Conservation (phyloP, 2,888 invertebrate genomes). For the Melanophora roralis region DNA sequence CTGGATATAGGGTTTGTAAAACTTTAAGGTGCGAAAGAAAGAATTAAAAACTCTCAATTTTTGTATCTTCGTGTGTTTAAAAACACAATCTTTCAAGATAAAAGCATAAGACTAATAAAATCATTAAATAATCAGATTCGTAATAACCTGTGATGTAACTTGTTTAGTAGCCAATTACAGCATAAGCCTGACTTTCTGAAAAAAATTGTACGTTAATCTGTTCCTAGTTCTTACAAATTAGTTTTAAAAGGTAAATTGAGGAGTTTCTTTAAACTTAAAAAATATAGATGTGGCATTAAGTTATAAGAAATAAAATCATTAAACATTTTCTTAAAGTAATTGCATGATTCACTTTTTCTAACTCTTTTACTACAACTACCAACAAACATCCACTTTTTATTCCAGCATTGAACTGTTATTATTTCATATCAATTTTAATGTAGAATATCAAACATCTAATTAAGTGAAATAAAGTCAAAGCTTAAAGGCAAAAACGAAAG, state of each 20-base stretch:
- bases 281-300: background rate
- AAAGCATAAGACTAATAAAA: too few relatives aligned
- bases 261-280: too few relatives aligned
- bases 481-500: background rate
- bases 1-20: too few relatives aligned
- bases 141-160: too few relatives aligned
- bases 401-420: background rate
- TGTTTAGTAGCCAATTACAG: too few relatives aligned
- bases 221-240: background rate
- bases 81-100: too few relatives aligned
- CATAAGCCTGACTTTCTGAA: too few relatives aligned
- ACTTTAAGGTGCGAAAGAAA: too few relatives aligned
- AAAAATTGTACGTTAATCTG: too few relatives aligned
- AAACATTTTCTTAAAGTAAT: constrained; percentile 13
- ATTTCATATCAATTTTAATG: constrained; percentile 17
- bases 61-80: too few relatives aligned
- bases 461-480: background rate
- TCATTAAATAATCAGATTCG: too few relatives aligned
- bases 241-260: background rate
- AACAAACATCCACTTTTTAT: constrained; percentile 17
- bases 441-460: background rate
- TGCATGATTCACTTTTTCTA: constrained; percentile 7
- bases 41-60: too few relatives aligned
- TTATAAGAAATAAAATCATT: constrained; percentile 1
- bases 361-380: constrained; percentile 4